Conservation (phyloP, 2,113 vertebrate species). For the Rallus limicola region DNA sequence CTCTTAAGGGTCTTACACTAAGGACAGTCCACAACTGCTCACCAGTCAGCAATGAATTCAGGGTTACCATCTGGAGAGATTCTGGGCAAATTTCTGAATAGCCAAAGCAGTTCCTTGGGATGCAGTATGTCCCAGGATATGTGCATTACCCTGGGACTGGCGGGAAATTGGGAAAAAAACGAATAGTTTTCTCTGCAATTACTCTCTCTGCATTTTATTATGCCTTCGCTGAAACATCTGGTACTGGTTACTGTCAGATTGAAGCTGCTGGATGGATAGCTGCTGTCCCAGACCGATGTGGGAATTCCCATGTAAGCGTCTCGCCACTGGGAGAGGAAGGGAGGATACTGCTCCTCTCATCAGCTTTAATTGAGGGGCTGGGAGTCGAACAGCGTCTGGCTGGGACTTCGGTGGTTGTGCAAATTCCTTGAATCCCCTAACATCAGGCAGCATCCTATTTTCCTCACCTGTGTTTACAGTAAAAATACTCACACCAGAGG, state of each 20-base stretch:
- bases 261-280: slow-evolving; percentile 5
- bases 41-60: neutral
- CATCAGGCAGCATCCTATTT: slow-evolving; percentile 20
- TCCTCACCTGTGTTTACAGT: slow-evolving; percentile 53
- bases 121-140: neutral
- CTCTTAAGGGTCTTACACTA: neutral
- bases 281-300: neutral
- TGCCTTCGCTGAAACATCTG: slow-evolving; percentile 19
- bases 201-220: neutral
- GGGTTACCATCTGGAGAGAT: neutral
- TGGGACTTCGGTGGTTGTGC: neutral
- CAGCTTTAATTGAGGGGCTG: slow-evolving; percentile 12
- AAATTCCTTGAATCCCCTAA: neutral
- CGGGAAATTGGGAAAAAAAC: neutral
- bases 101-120: neutral
- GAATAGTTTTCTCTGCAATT: neutral
- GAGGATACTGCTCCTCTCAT: slow-evolving; percentile 19
- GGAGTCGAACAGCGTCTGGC: neutral
- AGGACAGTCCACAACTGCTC: neutral
- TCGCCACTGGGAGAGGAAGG: neutral
- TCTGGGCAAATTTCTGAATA: neutral
- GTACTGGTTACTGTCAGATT: slow-evolving; percentile 42
- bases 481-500: neutral
- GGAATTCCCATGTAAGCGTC: neutral
- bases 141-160: neutral